Evolutionary conservation across 2,113 vertebrate genomes (phyloP).

Genomic region (Physeter macrocephalus): DNA sequence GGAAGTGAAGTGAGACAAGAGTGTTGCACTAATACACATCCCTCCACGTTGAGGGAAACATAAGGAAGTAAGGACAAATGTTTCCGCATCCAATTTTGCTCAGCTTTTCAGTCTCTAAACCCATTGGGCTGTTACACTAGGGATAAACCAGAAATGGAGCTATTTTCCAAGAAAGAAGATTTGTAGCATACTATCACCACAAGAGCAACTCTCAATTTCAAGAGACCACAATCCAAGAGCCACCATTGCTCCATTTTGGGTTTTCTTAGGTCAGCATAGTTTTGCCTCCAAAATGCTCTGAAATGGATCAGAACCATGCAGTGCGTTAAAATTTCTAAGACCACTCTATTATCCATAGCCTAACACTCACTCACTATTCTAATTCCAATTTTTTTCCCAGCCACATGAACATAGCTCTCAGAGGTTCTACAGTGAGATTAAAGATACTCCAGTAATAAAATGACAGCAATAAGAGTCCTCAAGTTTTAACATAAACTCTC

Average conservation of each 20-base stretch:
- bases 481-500: constrained; percentile 4
- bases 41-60: background rate
- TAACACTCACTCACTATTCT: background rate
- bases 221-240: background rate
- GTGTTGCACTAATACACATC: background rate
- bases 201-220: background rate
- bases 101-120: background rate
- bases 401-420: background rate
- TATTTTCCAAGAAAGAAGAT: background rate
- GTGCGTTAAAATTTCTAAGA: background rate
- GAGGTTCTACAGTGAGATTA: background rate
- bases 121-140: background rate
- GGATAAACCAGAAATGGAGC: background rate
- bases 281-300: background rate
- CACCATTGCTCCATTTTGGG: background rate
- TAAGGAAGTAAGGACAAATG: background rate
- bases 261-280: background rate
- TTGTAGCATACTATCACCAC: background rate
- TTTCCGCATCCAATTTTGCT: background rate
- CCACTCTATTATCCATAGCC: background rate
- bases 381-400: background rate
- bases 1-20: background rate
- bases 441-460: constrained; percentile 28
- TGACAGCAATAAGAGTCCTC: background rate
- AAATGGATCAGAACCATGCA: background rate